Evolutionary conservation across 2,888 invertebrate genomes (phyloP).

Genomic region (Noctua comes): DNA sequence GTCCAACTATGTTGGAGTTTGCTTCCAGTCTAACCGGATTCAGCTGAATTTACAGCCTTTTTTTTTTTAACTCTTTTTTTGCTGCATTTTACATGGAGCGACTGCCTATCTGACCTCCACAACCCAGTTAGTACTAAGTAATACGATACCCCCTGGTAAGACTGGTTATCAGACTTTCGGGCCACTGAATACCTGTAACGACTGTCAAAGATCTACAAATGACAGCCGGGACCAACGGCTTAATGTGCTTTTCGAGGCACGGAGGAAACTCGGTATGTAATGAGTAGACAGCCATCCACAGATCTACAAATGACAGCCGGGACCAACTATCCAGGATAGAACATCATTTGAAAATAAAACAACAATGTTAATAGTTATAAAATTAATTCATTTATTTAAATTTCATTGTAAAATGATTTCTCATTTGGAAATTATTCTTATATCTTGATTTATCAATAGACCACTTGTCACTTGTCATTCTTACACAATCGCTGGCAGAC

Average conservation of each 20-base stretch:
- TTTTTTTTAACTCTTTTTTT: no score
- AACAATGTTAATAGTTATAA: constrained; percentile 70
- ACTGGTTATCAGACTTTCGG: neutral
- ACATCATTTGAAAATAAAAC: constrained; percentile 52
- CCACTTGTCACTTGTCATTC: constrained; percentile 55
- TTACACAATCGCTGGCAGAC: constrained; percentile 37
- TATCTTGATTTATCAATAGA: constrained; percentile 59
- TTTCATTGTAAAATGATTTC: constrained; percentile 80
- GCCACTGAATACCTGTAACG: neutral
- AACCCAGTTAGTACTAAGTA: neutral
- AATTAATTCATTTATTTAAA: constrained; percentile 85
- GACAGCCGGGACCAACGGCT: neutral
- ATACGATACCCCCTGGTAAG: no score
- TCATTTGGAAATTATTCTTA: constrained; percentile 65
- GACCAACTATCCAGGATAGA: neutral
- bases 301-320: neutral
- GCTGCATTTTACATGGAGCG: neutral
- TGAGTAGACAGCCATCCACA: no score
- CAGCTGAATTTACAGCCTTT: no score
- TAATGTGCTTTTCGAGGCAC: no score
- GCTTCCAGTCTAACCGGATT: neutral
- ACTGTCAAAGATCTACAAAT: neutral
- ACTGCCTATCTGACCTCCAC: neutral
- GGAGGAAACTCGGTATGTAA: no score
- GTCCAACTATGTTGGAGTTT: neutral